These are phyloP conservation scores for Heliconius eleuchia DNA, from an alignment of 1,140 invertebrate genomes.

Conservation along the genomic window DNA sequence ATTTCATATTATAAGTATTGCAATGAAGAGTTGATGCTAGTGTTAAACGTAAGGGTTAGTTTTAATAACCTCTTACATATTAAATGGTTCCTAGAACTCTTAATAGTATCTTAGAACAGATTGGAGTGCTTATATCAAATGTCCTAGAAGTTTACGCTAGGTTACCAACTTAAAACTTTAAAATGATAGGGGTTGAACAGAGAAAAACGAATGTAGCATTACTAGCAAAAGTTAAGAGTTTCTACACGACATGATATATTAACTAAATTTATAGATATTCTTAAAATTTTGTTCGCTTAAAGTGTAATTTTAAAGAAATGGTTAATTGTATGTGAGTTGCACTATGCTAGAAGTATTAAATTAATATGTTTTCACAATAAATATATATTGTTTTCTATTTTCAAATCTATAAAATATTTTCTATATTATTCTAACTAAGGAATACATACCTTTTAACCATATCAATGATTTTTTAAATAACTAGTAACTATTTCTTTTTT, in stretches of 20 bases:
- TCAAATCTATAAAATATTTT: too few species aligned
- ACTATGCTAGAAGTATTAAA: too few species aligned
- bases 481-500: too few species aligned
- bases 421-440: too few species aligned
- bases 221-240: constrained; percentile 17
- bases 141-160: background rate
- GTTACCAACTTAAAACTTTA: constrained; percentile 13
- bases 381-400: too few species aligned
- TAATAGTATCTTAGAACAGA: background rate
- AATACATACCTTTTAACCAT: too few species aligned
- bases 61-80: background rate
- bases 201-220: constrained; percentile 13
- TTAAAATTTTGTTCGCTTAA: background rate
- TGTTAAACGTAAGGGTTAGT: background rate
- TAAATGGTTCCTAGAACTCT: background rate
- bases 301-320: background rate
- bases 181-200: constrained; percentile 13
- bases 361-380: background rate
- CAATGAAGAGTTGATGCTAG: background rate
- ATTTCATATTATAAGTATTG: background rate
- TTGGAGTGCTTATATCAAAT: constrained; percentile 6
- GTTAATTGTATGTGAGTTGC: too few species aligned
- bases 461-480: too few species aligned
- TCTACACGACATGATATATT: background rate
- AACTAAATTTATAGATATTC: background rate